These are phyloP conservation scores for Triops cancriformis DNA, from an alignment of 1,140 invertebrate genomes.

Conservation along the genomic window DNA sequence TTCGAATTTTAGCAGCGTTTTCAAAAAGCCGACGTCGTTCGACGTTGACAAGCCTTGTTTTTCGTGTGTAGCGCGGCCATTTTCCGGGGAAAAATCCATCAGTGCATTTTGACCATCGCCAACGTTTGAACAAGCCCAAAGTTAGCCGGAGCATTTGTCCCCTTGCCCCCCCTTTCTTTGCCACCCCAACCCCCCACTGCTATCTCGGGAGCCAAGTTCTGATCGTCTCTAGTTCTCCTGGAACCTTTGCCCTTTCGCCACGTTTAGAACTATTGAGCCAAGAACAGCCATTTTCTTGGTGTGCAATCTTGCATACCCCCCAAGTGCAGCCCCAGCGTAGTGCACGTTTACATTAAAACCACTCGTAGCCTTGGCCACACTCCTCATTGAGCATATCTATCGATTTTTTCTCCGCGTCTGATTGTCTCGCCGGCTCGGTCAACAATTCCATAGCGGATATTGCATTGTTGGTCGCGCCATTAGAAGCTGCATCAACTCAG, in stretches of 20 bases:
- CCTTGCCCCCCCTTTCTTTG: background rate
- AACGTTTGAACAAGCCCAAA: background rate
- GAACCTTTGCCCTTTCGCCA: conserved; percentile 4
- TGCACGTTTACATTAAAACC: background rate
- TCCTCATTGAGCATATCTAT: background rate
- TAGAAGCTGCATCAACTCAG: background rate
- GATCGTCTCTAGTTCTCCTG: background rate
- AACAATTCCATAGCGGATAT: background rate
- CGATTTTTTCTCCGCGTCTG: background rate
- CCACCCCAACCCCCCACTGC: background rate
- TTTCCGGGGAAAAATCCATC: background rate
- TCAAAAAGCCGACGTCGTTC: background rate
- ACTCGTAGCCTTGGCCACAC: background rate
- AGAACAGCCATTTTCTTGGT: background rate
- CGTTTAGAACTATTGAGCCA: conserved; percentile 1
- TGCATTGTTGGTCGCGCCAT: background rate
- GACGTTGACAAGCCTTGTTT: background rate
- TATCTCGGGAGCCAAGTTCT: conserved; percentile 9
- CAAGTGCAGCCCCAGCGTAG: background rate
- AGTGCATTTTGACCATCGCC: conserved; percentile 4
- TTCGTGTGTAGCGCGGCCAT: background rate
- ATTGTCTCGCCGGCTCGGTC: background rate
- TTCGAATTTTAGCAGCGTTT: background rate
- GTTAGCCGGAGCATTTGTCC: background rate
- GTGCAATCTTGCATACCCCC: background rate